A percentile compares a stretch with the other conserved stretches of the same genome.
phyloP scores from a whole-genome alignment of 2,888 invertebrate species.

The Drosophila cracens region DNA sequence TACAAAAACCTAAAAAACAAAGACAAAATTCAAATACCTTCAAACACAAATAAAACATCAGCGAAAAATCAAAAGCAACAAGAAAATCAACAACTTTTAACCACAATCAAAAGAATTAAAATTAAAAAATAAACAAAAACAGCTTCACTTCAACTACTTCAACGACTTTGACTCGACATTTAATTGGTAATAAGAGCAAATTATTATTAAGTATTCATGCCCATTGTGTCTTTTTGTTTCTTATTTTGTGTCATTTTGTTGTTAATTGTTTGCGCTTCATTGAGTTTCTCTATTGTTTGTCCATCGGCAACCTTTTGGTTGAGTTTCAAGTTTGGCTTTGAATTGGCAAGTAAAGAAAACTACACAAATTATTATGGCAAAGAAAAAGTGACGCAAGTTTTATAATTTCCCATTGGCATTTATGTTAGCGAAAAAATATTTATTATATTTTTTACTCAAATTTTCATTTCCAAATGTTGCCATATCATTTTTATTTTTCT shows the following conservation, averaged over 20 bases:
- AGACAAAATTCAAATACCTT: constrained; percentile 36
- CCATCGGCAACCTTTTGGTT: constrained; percentile 37
- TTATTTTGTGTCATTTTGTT: constrained; percentile 59
- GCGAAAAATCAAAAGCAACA: constrained; percentile 37
- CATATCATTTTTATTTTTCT: not conserved
- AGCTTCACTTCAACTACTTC: constrained; percentile 66
- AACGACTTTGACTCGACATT: constrained; percentile 78
- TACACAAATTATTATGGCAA: constrained; percentile 23
- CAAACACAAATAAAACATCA: constrained; percentile 39
- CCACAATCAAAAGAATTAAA: constrained; percentile 26
- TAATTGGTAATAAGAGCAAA: constrained; percentile 80
- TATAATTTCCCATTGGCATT: constrained; percentile 36
- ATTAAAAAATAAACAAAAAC: constrained; percentile 21
- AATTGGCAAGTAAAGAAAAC: constrained; percentile 58
- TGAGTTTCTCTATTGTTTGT: constrained; percentile 47
- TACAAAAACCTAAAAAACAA: constrained; percentile 24
- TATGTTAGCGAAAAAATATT: not conserved
- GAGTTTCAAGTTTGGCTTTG: constrained; percentile 72
- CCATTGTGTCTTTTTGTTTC: constrained; percentile 73
- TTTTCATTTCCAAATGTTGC: not conserved
- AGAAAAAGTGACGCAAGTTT: constrained; percentile 38
- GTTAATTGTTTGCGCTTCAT: constrained; percentile 65
- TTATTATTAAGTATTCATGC: constrained; percentile 73
- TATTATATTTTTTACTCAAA: not conserved
- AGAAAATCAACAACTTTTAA: constrained; percentile 33